These are phyloP conservation scores for Anarhynchus alexandrinus DNA, from an alignment of 2,113 vertebrate species.

Conservation along the genomic window DNA sequence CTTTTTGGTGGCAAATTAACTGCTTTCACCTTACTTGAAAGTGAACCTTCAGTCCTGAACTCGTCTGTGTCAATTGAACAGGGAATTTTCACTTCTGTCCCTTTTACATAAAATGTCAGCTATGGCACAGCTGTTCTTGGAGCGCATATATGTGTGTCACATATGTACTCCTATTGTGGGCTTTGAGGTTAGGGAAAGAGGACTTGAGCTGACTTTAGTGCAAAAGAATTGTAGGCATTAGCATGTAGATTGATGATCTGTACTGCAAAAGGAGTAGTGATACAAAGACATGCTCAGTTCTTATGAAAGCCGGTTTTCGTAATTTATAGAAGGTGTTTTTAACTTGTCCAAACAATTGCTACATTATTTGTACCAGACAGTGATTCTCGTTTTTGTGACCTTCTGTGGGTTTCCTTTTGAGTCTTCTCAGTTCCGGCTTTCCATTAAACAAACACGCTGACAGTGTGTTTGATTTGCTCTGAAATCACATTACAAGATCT, in stretches of 20 bases:
- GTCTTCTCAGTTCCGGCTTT: neutral
- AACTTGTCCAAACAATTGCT: neutral
- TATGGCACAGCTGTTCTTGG: neutral
- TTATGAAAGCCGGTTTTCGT: accelerated
- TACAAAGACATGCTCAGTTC: neutral
- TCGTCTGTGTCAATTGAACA: neutral
- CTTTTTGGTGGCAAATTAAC: neutral
- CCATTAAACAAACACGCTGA: neutral
- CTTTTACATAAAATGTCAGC: neutral
- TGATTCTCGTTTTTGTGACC: neutral
- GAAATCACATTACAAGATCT: neutral
- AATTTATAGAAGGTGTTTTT: neutral
- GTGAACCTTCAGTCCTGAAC: neutral
- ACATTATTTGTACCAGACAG: neutral
- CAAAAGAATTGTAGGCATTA: neutral
- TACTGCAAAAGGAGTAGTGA: neutral
- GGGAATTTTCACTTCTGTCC: neutral
- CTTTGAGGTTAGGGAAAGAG: neutral
- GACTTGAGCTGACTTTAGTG: neutral
- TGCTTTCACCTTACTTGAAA: neutral
- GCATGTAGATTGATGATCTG: neutral
- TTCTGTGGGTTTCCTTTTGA: neutral
- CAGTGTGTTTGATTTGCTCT: neutral
- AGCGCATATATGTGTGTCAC: neutral
- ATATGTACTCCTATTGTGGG: accelerated